A percentile compares a stretch with the other conserved stretches of the same genome.
phyloP scores from a whole-genome alignment of 2,888 invertebrate species.

The Tipula confusa region DNA sequence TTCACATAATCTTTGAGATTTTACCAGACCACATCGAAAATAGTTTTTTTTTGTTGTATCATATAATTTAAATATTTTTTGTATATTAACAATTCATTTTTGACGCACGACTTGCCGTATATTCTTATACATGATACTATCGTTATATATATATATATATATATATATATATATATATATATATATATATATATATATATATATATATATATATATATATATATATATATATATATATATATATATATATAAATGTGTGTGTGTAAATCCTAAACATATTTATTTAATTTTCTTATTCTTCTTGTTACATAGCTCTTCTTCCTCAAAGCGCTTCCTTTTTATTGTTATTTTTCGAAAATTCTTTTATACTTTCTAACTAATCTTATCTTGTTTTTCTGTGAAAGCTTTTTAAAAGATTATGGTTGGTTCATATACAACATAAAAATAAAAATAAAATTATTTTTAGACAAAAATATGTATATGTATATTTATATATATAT shows the following conservation, averaged over 20 bases:
- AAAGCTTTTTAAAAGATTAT: constrained; percentile 25
- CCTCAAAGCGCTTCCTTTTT: not conserved
- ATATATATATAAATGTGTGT: not conserved
- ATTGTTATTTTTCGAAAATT: constrained; percentile 8
- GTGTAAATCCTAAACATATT: not conserved
- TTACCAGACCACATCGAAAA: not conserved
- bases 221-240: not conserved
- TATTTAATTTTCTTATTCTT: not conserved
- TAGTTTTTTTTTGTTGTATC: not conserved
- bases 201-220: not conserved
- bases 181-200: not conserved
- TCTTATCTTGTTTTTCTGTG: constrained; percentile 15
- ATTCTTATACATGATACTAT: not conserved
- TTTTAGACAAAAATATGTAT: not conserved
- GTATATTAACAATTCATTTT: not conserved
- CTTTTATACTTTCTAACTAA: constrained; percentile 3
- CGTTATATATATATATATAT: not conserved
- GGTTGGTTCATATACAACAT: not conserved
- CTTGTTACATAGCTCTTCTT: not conserved
- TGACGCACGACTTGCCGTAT: not conserved
- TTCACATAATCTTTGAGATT: not conserved
- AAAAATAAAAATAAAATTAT: not conserved
- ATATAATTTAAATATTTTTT: not conserved
- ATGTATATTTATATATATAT: too few relatives aligned
- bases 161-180: not conserved